These are phyloP conservation scores for Zele albiditarsus DNA, from an alignment of 2,888 invertebrate genomes.

Conservation along the genomic window DNA sequence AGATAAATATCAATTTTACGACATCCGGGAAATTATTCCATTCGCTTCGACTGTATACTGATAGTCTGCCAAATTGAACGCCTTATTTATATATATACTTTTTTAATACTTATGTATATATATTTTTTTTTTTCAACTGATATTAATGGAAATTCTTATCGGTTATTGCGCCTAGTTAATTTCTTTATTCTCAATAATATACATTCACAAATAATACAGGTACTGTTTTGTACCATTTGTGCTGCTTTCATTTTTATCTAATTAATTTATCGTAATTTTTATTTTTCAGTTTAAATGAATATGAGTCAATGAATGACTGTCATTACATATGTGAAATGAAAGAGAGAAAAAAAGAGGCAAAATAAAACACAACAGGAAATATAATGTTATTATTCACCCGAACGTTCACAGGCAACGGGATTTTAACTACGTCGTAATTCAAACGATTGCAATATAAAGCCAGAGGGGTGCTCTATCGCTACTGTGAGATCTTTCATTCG, in stretches of 20 bases:
- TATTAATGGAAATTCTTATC: constrained; percentile 33
- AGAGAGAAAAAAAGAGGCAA: constrained; percentile 19
- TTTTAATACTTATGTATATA: neutral
- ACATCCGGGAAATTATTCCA: constrained; percentile 54
- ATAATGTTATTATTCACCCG: constrained; percentile 35
- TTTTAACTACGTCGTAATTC: constrained; percentile 54
- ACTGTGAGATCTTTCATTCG: constrained; percentile 17
- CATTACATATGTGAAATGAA: constrained; percentile 2
- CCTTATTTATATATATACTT: constrained; percentile 40
- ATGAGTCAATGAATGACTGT: constrained; percentile 4
- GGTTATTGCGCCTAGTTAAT: neutral
- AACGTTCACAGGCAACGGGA: constrained; percentile 42
- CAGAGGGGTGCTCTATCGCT: constrained; percentile 44
- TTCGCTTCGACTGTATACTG: constrained; percentile 34
- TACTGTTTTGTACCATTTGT: neutral
- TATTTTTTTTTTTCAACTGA: constrained; percentile 25
- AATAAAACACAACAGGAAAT: neutral
- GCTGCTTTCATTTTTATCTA: neutral
- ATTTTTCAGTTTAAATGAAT: neutral
- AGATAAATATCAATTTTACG: constrained; percentile 64
- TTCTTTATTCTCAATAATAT: neutral
- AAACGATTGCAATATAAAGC: constrained; percentile 46
- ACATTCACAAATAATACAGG: neutral
- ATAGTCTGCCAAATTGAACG: constrained; percentile 48
- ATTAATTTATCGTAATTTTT: neutral